Percentiles rank a stretch among this genome's conserved stretches.
phyloP scores from a whole-genome alignment of 2,888 invertebrate species.

The Caenorhabditis sulstoni region DNA sequence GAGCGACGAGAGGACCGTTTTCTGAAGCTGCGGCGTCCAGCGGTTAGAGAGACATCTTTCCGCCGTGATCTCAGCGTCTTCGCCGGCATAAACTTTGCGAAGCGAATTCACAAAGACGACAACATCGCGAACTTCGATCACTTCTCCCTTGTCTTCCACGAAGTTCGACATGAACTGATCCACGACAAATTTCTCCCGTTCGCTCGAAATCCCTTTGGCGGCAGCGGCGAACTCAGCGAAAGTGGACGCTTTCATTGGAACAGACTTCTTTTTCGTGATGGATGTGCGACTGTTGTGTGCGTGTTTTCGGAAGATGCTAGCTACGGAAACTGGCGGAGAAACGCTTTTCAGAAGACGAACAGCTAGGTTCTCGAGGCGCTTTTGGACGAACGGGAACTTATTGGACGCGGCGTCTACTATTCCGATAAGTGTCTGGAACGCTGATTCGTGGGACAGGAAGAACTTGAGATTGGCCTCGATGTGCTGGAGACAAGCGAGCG shows the following conservation, averaged over 20 bases:
- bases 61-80: constrained; percentile 16
- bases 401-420: constrained; percentile 49
- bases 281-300: constrained; percentile 1
- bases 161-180: constrained; percentile 33
- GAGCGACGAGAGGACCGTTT: constrained; percentile 19
- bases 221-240: constrained; percentile 27
- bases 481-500: constrained; percentile 27
- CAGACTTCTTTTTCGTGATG: not conserved
- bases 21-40: constrained; percentile 33
- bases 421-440: constrained; percentile 51
- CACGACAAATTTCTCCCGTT: constrained; percentile 19
- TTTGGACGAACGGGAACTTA: constrained; percentile 43
- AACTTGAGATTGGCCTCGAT: constrained; percentile 62
- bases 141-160: constrained; percentile 38
- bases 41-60: constrained; percentile 39
- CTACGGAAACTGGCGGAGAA: constrained; percentile 34
- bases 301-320: constrained; percentile 45
- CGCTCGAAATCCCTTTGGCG: not conserved
- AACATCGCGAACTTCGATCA: constrained; percentile 35
- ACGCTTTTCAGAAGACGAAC: constrained; percentile 55
- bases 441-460: constrained; percentile 57
- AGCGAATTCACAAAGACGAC: constrained; percentile 16
- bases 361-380: constrained; percentile 47
- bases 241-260: not conserved
- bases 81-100: constrained; percentile 22